Conservation (phyloP, 2,797 vertebrate species). For the Delichon dasypus region DNA sequence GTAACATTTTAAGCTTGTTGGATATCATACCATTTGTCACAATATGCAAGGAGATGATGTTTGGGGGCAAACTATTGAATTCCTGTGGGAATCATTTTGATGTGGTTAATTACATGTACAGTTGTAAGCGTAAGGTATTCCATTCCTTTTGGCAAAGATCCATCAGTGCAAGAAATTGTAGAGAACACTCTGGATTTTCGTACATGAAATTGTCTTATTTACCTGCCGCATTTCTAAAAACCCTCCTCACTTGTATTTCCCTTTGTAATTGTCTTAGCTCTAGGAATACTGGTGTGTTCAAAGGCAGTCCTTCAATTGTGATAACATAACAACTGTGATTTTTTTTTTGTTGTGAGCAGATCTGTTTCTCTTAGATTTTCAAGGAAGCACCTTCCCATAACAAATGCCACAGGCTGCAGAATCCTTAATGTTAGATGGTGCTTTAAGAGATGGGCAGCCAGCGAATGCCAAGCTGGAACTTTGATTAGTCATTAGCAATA, state of each 20-base stretch:
- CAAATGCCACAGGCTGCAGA: not conserved
- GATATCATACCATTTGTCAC: not conserved
- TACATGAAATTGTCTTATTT: constrained; percentile 2
- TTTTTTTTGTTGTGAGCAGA: not conserved
- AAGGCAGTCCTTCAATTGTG: not conserved
- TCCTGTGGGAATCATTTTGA: not conserved
- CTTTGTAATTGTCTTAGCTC: constrained; percentile 9
- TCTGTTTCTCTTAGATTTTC: not conserved
- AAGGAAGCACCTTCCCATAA: not conserved
- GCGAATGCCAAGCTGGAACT: not conserved
- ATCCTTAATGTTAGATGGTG: not conserved
- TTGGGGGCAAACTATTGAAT: not conserved
- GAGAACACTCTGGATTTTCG: not conserved
- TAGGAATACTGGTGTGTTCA: not conserved
- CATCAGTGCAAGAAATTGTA: not conserved
- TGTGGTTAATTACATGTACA: constrained; percentile 30
- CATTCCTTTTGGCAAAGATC: not conserved
- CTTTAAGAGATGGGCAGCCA: not conserved
- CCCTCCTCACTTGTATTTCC: not conserved
- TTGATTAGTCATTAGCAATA: constrained; percentile 53
- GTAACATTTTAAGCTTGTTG: not conserved
- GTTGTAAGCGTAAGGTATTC: not conserved
- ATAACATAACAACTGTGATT: not conserved
- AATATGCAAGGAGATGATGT: not conserved
- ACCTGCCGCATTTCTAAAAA: not conserved